A percentile compares a stretch with the other conserved stretches of the same genome.
These are phyloP conservation scores for Spilarctia lutea DNA, from an alignment of 2,888 invertebrate genomes.

Conservation along the genomic window DNA sequence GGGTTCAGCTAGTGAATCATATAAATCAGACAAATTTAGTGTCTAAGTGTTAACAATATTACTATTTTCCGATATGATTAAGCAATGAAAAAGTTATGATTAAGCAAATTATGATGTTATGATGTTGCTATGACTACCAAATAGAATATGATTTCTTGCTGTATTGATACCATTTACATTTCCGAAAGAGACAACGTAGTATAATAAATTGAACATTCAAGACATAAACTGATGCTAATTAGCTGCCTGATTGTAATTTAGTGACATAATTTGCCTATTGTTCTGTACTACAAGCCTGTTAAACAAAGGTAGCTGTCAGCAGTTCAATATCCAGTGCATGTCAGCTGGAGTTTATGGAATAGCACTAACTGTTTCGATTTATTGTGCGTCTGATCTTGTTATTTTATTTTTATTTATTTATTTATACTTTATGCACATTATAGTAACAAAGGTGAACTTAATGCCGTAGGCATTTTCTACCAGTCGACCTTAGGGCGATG, in stretches of 20 bases:
- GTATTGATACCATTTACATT: background rate
- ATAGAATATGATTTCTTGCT: background rate
- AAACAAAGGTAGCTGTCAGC: constrained; percentile 30
- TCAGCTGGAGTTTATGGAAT: constrained; percentile 40
- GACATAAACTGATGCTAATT: background rate
- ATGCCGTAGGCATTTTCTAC: no score
- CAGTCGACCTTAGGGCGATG: no score
- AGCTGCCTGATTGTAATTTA: constrained; percentile 3
- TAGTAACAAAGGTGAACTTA: no score
- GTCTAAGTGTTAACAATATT: no score
- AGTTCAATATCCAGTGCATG: constrained; percentile 37
- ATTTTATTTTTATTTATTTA: no score
- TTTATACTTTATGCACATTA: no score
- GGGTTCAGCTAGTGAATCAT: no score
- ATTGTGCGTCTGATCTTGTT: constrained; percentile 50
- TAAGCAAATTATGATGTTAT: no score
- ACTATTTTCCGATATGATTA: no score
- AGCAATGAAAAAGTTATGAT: no score
- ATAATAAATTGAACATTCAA: background rate
- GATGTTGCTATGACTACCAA: background rate
- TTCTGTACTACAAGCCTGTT: constrained; percentile 1
- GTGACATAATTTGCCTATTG: constrained; percentile 15
- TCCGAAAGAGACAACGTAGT: background rate
- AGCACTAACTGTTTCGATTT: constrained; percentile 46
- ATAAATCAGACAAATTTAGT: no score